Conservation (phyloP, 2,797 vertebrate species). For the Limosa lapponica region DNA sequence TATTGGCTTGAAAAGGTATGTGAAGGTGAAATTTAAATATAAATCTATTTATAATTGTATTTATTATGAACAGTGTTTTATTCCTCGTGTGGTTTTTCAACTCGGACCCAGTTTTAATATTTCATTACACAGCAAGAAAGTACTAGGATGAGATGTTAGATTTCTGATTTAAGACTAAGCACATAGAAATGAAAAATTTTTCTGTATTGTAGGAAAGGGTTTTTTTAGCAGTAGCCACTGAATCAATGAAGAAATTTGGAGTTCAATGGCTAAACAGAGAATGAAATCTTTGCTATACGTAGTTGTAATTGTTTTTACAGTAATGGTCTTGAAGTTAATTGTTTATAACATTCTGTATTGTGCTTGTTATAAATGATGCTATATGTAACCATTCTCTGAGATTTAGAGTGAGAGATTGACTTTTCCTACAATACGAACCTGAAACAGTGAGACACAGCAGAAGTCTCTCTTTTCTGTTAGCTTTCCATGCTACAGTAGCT, state of each 20-base stretch:
- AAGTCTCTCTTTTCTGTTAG: background rate
- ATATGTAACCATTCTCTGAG: background rate
- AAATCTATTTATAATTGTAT: background rate
- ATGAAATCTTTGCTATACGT: background rate
- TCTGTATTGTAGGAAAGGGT: background rate
- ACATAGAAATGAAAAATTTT: background rate
- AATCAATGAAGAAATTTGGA: background rate
- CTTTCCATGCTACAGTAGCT: background rate
- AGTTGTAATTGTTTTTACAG: background rate
- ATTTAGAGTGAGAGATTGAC: background rate
- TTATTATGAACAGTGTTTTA: background rate
- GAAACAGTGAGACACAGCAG: background rate
- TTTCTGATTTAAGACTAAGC: background rate
- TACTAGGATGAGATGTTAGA: background rate
- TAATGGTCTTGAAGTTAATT: background rate
- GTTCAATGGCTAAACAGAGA: background rate
- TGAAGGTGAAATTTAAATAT: background rate
- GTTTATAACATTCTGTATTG: background rate
- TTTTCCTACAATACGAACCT: background rate
- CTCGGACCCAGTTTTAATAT: background rate
- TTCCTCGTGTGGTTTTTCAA: background rate
- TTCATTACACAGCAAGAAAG: background rate
- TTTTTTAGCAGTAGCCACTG: background rate
- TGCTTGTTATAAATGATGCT: background rate
- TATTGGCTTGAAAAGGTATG: constrained; percentile 93